A percentile compares a stretch with the other conserved stretches of the same genome.
phyloP scores from a whole-genome alignment of 2,113 vertebrate genomes.

The Equus przewalskii region DNA sequence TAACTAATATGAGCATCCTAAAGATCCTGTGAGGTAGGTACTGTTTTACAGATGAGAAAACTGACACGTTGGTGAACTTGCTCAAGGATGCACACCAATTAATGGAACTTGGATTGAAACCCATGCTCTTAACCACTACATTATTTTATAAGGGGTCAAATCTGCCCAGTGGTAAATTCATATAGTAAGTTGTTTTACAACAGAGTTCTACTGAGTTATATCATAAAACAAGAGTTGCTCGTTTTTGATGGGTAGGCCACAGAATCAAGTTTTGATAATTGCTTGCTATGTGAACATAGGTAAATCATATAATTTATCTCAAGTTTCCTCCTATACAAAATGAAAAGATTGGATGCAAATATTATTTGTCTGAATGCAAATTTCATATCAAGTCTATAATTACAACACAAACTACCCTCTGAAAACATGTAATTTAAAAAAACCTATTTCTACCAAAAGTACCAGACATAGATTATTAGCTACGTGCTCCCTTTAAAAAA shows the following conservation, averaged over 20 bases:
- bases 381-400: slow-evolving; percentile 15
- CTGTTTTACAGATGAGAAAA: slow-evolving; percentile 29
- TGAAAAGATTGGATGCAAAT: background rate
- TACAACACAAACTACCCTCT: slow-evolving; percentile 7
- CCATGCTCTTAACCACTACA: background rate
- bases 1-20: slow-evolving; percentile 32
- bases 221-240: slow-evolving; percentile 17
- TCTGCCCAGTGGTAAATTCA: background rate
- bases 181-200: background rate
- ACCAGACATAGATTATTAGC: background rate
- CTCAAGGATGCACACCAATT: slow-evolving; percentile 24
- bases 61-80: background rate
- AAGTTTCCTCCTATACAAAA: background rate
- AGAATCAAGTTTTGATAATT: slow-evolving; percentile 45
- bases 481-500: background rate
- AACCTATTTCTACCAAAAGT: slow-evolving; percentile 51
- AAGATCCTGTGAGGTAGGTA: background rate
- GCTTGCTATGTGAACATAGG: background rate
- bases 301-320: background rate
- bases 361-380: slow-evolving; percentile 55
- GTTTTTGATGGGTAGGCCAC: background rate
- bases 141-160: background rate
- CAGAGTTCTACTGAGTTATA: slow-evolving; percentile 1
- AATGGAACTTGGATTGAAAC: slow-evolving; percentile 42
- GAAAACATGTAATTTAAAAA: slow-evolving; percentile 46